phyloP scores from a whole-genome alignment of 2,113 vertebrate species.

The Heliornis fulica region DNA sequence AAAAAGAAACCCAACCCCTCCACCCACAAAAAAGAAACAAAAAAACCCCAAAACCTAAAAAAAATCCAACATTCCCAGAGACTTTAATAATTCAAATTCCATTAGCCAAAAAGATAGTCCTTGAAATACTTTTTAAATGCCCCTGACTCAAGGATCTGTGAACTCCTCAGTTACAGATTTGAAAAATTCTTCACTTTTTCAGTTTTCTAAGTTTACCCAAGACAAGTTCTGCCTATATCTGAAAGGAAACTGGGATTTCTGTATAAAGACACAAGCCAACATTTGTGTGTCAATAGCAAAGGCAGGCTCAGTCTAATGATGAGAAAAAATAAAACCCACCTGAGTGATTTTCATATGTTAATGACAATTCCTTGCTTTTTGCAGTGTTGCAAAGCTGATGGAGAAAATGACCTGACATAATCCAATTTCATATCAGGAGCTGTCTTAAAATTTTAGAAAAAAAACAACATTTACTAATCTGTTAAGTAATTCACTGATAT shows the following conservation, averaged over 20 bases:
- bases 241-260: background rate
- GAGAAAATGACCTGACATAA: slow-evolving; percentile 16
- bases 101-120: background rate
- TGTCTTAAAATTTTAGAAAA: slow-evolving; percentile 5
- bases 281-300: background rate
- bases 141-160: background rate
- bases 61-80: background rate
- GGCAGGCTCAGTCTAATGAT: background rate
- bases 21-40: too few species aligned
- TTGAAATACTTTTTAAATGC: background rate
- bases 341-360: slow-evolving; percentile 1
- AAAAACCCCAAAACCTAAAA: too few species aligned
- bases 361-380: background rate
- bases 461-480: slow-evolving; percentile 27
- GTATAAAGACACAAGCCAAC: background rate
- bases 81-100: background rate
- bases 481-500: slow-evolving; percentile 11
- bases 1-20: too few species aligned
- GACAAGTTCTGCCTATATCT: background rate
- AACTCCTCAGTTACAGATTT: background rate
- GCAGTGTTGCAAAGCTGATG: background rate
- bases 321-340: background rate
- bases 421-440: slow-evolving; percentile 2
- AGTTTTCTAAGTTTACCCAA: background rate
- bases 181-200: background rate